Evolutionary conservation across 2,888 invertebrate genomes (phyloP).

Genomic region (Heliconius hortense): DNA sequence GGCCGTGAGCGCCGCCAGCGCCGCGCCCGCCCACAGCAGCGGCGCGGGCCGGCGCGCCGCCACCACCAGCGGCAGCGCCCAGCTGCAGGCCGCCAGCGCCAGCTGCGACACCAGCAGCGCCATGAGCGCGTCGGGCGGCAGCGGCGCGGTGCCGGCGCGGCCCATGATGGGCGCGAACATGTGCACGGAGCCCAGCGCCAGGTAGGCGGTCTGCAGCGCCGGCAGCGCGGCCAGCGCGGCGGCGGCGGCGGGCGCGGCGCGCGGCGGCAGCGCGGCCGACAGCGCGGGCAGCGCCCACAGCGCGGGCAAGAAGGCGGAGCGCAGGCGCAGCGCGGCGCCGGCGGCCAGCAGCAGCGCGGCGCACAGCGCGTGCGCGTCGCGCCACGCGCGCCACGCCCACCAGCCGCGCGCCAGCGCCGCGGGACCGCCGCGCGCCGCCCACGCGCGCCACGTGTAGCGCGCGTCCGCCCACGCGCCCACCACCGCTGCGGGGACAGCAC

Average conservation of each 20-base stretch:
- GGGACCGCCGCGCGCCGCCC: slow-evolving; percentile 48
- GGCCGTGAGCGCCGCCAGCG: slow-evolving; percentile 40
- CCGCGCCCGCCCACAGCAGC: slow-evolving; percentile 39
- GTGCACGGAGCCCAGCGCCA: slow-evolving; percentile 85
- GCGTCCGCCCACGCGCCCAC: slow-evolving; percentile 63
- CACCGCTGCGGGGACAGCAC: slow-evolving; percentile 33
- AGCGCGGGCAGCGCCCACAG: slow-evolving; percentile 83
- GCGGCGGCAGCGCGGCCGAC: slow-evolving; percentile 76
- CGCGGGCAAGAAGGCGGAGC: slow-evolving; percentile 86
- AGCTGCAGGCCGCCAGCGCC: slow-evolving; percentile 63
- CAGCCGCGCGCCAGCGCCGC: slow-evolving; percentile 43
- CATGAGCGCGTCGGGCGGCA: slow-evolving; percentile 84
- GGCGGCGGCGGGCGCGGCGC: slow-evolving; percentile 80
- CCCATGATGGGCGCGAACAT: slow-evolving; percentile 92
- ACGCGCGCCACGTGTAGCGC: slow-evolving; percentile 61
- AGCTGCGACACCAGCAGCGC: slow-evolving; percentile 61
- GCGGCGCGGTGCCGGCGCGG: slow-evolving; percentile 85
- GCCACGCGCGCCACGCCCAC: slow-evolving; percentile 44
- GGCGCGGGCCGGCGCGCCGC: slow-evolving; percentile 47
- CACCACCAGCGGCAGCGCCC: slow-evolving; percentile 62
- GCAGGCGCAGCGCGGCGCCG: slow-evolving; percentile 80
- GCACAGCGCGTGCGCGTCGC: slow-evolving; percentile 48
- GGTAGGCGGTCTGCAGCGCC: slow-evolving; percentile 86
- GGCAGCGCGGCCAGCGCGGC: slow-evolving; percentile 74
- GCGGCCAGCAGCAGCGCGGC: slow-evolving; percentile 77